Conservation (phyloP, 2,888 invertebrate genomes). For the Zaprionus bogoriensis region DNA sequence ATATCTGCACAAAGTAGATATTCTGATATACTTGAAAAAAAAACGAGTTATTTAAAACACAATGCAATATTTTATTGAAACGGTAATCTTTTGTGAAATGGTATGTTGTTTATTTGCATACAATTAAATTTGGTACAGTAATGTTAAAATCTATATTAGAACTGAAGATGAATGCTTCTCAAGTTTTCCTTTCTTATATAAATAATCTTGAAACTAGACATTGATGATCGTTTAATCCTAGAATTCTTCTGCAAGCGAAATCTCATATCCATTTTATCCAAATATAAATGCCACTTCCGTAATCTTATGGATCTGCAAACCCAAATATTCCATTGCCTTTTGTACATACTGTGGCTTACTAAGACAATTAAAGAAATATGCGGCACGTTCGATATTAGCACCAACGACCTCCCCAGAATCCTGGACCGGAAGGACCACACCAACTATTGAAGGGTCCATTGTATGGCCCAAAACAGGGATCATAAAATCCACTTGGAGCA, state of each 20-base stretch:
- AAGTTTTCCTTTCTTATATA: slow-evolving; percentile 6
- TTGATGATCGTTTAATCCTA: slow-evolving; percentile 16
- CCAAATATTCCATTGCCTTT: not conserved
- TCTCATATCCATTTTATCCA: not conserved
- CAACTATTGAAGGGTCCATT: slow-evolving; percentile 42
- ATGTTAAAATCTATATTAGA: not conserved
- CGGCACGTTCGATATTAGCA: slow-evolving; percentile 10
- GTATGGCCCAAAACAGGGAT: slow-evolving; percentile 44
- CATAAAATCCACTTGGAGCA: slow-evolving; percentile 58
- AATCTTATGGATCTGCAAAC: not conserved
- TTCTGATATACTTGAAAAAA: too few species aligned
- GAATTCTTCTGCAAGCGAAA: slow-evolving; percentile 35
- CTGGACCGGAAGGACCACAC: slow-evolving; percentile 41
- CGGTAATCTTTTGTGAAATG: too few species aligned
- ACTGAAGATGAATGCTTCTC: too few species aligned
- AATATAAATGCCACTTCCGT: not conserved
- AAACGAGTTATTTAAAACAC: too few species aligned
- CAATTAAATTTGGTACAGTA: not conserved
- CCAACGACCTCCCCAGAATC: slow-evolving; percentile 47
- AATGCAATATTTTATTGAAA: too few species aligned
- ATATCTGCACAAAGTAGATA: too few species aligned
- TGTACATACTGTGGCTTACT: not conserved
- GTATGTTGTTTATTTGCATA: too few species aligned
- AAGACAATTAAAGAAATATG: not conserved
- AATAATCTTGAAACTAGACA: slow-evolving; percentile 19